Evolutionary conservation across 2,113 vertebrate species (phyloP).

Genomic region (Lucifuga dentata): DNA sequence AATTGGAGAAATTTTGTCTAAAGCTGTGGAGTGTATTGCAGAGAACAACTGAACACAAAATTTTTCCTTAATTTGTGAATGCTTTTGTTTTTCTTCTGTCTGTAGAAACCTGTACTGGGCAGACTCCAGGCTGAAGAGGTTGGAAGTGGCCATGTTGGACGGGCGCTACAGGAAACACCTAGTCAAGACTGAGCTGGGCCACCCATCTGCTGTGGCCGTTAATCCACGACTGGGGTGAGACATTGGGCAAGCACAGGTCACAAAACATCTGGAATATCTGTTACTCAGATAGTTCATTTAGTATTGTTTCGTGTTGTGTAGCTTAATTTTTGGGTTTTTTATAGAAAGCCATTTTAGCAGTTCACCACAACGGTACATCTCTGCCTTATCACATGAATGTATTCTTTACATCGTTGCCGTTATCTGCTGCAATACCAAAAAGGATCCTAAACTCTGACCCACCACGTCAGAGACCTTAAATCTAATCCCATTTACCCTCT

Average conservation of each 20-base stretch:
- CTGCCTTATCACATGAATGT: too few species aligned
- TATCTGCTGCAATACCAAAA: too few species aligned
- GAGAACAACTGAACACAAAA: too few species aligned
- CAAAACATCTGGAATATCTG: too few species aligned
- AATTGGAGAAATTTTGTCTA: too few species aligned
- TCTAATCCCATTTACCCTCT: background rate
- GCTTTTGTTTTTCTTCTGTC: background rate
- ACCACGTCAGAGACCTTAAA: background rate
- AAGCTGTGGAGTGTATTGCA: too few species aligned
- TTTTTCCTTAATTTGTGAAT: background rate
- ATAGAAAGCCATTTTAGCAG: too few species aligned
- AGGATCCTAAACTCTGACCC: background rate
- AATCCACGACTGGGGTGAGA: slow-evolving; percentile 91
- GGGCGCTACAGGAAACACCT: slow-evolving; percentile 94
- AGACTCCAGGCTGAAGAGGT: slow-evolving; percentile 86
- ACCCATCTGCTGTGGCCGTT: slow-evolving; percentile 90
- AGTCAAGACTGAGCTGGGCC: slow-evolving; percentile 84
- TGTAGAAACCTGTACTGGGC: slow-evolving; percentile 94
- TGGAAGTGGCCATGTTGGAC: slow-evolving; percentile 92
- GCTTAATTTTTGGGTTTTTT: background rate
- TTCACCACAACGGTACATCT: too few species aligned
- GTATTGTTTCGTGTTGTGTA: background rate
- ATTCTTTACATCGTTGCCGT: too few species aligned
- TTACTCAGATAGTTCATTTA: background rate
- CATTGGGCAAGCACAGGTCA: background rate